Evolutionary conservation across 2,797 vertebrate genomes (phyloP).

Genomic region (Setipinna tenuifilis): DNA sequence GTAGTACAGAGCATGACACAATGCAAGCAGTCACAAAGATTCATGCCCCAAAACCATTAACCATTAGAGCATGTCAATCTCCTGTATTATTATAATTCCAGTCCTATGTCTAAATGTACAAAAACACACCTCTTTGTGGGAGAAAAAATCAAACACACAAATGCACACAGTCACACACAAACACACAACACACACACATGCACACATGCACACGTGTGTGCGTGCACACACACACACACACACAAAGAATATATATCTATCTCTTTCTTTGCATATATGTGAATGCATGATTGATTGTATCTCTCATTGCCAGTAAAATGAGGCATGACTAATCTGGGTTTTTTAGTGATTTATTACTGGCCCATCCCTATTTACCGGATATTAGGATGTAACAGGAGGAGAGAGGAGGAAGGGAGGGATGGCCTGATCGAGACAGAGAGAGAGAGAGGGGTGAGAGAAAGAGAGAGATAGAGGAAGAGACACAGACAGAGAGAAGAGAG

Average conservation of each 20-base stretch:
- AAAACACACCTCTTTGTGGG: not conserved
- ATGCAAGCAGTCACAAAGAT: not conserved
- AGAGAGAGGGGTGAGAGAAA: not conserved
- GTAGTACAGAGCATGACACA: not conserved
- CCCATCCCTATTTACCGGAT: not conserved
- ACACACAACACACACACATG: not conserved
- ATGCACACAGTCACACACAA: not conserved
- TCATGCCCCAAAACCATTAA: not conserved
- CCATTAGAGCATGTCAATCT: too few relatives aligned
- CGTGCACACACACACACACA: not conserved
- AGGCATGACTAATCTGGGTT: not conserved
- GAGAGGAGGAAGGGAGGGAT: not conserved
- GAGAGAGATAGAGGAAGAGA: not conserved
- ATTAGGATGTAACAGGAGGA: not conserved
- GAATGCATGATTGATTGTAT: not conserved
- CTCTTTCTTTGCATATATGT: too few relatives aligned
- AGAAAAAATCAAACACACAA: not conserved
- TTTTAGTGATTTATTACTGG: not conserved
- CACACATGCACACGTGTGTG: not conserved
- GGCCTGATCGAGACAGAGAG: not conserved
- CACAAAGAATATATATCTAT: not conserved
- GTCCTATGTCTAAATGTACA: not conserved
- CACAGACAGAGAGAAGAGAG: too few relatives aligned
- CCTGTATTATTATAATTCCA: not conserved
- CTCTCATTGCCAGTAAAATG: not conserved